Percentiles rank a stretch among this genome's conserved stretches.
phyloP scores from a whole-genome alignment of 2,888 invertebrate species.

The Ditula angustiorana region DNA sequence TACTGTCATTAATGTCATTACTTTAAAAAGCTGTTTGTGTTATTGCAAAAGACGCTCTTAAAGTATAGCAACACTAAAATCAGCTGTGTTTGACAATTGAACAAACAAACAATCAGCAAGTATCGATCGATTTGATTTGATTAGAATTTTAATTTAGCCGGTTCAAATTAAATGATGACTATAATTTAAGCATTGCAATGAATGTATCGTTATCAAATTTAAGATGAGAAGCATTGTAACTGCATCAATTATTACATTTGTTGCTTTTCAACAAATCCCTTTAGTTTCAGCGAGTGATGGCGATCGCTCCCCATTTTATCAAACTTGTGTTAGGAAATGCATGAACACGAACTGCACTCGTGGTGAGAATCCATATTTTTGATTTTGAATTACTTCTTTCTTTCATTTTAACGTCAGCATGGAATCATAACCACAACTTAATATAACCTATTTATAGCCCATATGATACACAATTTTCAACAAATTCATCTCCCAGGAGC shows the following conservation, averaged over 20 bases:
- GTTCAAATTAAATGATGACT: not conserved
- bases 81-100: constrained; percentile 27
- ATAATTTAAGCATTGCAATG: not conserved
- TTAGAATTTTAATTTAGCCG: not conserved
- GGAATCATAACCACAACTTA: not conserved
- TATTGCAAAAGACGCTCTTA: not conserved
- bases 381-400: not conserved
- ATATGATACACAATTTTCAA: not conserved
- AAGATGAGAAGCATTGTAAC: constrained; percentile 14
- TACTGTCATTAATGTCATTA: not conserved
- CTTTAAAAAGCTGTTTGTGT: not conserved
- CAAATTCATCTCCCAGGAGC: too few species aligned
- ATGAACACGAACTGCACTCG: constrained; percentile 75
- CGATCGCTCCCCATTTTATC: constrained; percentile 84
- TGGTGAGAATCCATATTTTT: constrained; percentile 65
- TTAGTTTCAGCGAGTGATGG: constrained; percentile 66
- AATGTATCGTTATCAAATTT: not conserved
- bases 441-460: not conserved
- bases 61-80: not conserved
- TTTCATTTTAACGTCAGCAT: not conserved
- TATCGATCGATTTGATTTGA: not conserved
- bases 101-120: not conserved
- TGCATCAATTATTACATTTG: constrained; percentile 25
- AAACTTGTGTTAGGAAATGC: constrained; percentile 82
- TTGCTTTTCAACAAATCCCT: constrained; percentile 36